Evolutionary conservation across 2,797 vertebrate genomes (phyloP).

Genomic region (Chelidonichthys spinosus): DNA sequence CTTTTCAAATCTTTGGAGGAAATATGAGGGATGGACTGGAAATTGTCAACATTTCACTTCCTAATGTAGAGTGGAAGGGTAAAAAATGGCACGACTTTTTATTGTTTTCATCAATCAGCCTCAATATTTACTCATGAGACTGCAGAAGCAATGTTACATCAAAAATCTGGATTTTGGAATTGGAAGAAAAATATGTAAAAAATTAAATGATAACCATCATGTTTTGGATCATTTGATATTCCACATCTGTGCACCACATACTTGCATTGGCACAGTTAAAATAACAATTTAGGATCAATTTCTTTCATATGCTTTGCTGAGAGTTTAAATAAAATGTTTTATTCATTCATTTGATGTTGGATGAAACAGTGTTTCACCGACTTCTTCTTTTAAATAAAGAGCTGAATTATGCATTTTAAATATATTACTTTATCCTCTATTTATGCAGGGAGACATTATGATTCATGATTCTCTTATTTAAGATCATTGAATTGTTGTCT

Average conservation of each 20-base stretch:
- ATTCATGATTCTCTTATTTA: too few species aligned
- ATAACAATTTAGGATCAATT: neutral
- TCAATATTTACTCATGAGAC: neutral
- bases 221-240: neutral
- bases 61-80: slow-evolving; percentile 11
- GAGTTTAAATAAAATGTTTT: neutral
- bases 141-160: neutral
- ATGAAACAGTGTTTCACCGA: neutral
- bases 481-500: too few species aligned
- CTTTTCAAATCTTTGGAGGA: slow-evolving; percentile 51
- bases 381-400: neutral
- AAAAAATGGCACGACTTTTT: neutral
- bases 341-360: neutral
- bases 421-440: too few species aligned
- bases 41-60: slow-evolving; percentile 43
- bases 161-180: neutral
- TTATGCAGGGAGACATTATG: too few species aligned
- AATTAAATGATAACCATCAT: neutral
- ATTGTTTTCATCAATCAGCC: slow-evolving; percentile 8
- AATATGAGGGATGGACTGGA: slow-evolving; percentile 47
- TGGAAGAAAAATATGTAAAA: neutral
- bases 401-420: neutral
- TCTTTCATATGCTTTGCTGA: neutral
- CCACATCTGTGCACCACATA: neutral
- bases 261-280: neutral